phyloP scores from a whole-genome alignment of 1,140 invertebrate genomes.

The Danaus melanippus region DNA sequence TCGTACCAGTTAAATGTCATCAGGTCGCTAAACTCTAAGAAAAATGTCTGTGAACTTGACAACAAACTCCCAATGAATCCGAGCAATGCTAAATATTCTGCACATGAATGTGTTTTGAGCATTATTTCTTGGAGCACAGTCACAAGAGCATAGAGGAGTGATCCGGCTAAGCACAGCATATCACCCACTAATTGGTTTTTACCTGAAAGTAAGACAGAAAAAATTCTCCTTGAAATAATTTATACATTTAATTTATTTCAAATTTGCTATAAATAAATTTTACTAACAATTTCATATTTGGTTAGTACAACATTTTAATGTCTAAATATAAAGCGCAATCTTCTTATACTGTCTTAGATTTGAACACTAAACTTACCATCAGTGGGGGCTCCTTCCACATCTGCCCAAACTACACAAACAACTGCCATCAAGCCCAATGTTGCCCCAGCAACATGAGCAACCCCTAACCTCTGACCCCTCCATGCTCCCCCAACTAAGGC shows the following conservation, averaged over 20 bases:
- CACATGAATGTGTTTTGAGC: constrained; percentile 83
- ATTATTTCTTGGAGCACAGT: constrained; percentile 89
- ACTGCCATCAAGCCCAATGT: constrained; percentile 87
- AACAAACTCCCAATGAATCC: constrained; percentile 88
- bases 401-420: constrained; percentile 87
- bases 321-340: no score
- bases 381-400: constrained; percentile 80
- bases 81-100: constrained; percentile 89
- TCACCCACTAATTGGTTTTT: constrained; percentile 87
- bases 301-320: no score
- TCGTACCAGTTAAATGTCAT: constrained; percentile 75
- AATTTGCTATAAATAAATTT: no score
- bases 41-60: constrained; percentile 81
- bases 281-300: no score
- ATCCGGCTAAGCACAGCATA: constrained; percentile 86
- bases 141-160: constrained; percentile 85
- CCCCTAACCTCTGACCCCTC: constrained; percentile 78
- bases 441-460: constrained; percentile 84
- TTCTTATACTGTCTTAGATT: not conserved
- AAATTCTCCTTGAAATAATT: constrained; percentile 11
- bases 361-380: constrained; percentile 64
- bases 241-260: not conserved
- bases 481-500: constrained; percentile 82
- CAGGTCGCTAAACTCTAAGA: constrained; percentile 62
- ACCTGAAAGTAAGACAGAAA: constrained; percentile 70